These are phyloP conservation scores for Gonioctena quinquepunctata DNA, from an alignment of 1,140 invertebrate species.

Conservation along the genomic window DNA sequence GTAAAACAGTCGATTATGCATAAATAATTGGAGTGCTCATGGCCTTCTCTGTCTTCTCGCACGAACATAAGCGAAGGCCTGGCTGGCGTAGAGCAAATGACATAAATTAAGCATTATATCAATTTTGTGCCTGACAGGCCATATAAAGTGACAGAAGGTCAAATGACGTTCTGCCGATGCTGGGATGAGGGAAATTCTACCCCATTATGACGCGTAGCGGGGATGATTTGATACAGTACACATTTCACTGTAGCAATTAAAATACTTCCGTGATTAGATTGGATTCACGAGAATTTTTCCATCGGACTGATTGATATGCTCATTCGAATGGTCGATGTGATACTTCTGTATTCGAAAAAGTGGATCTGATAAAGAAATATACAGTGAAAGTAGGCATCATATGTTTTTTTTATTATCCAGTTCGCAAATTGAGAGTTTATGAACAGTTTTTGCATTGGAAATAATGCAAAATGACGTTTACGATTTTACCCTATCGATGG, in stretches of 20 bases:
- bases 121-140: constrained; percentile 52
- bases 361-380: too few species aligned
- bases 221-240: constrained; percentile 16
- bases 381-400: too few species aligned
- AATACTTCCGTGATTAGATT: constrained; percentile 7
- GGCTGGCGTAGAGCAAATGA: constrained; percentile 42
- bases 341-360: too few species aligned
- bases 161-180: constrained; percentile 37
- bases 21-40: constrained; percentile 37
- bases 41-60: constrained; percentile 22
- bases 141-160: constrained; percentile 53
- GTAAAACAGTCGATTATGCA: constrained; percentile 43
- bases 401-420: too few species aligned
- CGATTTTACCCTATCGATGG: too few species aligned
- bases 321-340: too few species aligned
- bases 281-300: neutral
- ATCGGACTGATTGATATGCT: too few species aligned
- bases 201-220: constrained; percentile 13
- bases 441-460: too few species aligned
- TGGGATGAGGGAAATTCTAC: constrained; percentile 8
- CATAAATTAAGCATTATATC: constrained; percentile 55
- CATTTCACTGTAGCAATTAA: constrained; percentile 1
- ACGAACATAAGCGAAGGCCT: constrained; percentile 41
- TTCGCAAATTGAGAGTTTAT: too few species aligned
- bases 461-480: too few species aligned